Evolutionary conservation across 2,888 invertebrate genomes (phyloP).

Genomic region (Scaptodrosophila latifasciaeformis): DNA sequence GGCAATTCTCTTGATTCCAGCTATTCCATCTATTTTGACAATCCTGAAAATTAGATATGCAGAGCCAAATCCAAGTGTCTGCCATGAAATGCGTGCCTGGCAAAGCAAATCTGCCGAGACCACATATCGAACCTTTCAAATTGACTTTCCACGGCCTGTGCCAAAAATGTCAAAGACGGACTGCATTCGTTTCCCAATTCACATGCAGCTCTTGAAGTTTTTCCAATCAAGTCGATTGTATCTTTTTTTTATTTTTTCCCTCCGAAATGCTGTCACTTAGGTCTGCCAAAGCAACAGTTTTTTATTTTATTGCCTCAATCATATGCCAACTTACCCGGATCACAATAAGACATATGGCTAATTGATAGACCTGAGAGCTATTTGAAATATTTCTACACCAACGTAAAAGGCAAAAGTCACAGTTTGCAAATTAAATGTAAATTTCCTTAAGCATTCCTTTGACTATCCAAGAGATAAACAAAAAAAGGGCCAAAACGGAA

Average conservation of each 20-base stretch:
- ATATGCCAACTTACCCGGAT: background rate
- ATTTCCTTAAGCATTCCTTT: conserved; percentile 6
- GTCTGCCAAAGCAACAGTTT: background rate
- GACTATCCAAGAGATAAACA: background rate
- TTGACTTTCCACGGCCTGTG: background rate
- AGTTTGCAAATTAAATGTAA: conserved; percentile 14
- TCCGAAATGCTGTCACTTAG: background rate
- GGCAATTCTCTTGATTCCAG: no score
- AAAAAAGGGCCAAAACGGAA: conserved; percentile 6
- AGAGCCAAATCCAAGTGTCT: no score
- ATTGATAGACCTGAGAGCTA: no score
- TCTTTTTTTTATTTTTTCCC: no score
- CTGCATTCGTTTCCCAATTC: no score
- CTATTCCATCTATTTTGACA: no score
- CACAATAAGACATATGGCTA: background rate
- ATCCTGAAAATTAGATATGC: no score
- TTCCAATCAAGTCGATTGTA: no score
- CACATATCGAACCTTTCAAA: background rate
- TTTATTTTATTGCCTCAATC: background rate
- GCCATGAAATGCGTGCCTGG: background rate
- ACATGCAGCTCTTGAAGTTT: no score
- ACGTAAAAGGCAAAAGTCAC: background rate
- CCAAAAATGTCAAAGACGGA: no score
- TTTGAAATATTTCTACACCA: no score
- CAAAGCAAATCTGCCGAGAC: no score